Evolutionary conservation across 1,140 invertebrate genomes (phyloP).

Genomic region (Drosophila pandora): DNA sequence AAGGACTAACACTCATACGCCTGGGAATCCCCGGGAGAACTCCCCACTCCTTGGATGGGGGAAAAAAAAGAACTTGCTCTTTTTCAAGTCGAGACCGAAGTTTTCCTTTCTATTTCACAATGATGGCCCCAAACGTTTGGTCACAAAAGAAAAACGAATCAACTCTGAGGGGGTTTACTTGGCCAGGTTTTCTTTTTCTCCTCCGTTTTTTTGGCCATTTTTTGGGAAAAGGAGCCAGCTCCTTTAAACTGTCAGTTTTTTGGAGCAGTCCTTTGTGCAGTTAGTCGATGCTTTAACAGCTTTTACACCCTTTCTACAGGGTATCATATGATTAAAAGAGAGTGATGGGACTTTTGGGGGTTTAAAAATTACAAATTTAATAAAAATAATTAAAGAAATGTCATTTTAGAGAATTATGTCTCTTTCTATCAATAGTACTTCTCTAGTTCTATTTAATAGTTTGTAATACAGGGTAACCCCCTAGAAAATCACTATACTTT

Average conservation of each 20-base stretch:
- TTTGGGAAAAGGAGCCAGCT: conserved; percentile 25
- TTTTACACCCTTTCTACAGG: conserved; percentile 7
- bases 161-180: conserved; percentile 21
- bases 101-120: conserved; percentile 6
- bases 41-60: too few species aligned
- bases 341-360: background rate
- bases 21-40: conserved; percentile 2
- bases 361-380: background rate
- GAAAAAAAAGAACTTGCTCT: conserved; percentile 18
- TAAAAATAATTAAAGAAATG: background rate
- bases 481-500: background rate
- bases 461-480: background rate
- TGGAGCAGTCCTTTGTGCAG: conserved; percentile 42
- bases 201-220: too few species aligned
- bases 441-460: too few species aligned
- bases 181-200: conserved; percentile 19
- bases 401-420: too few species aligned
- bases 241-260: conserved; percentile 69
- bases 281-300: conserved; percentile 56
- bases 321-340: background rate
- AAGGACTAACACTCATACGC: conserved; percentile 11
- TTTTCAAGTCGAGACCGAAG: conserved; percentile 26
- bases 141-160: conserved; percentile 21
- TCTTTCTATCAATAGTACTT: too few species aligned
- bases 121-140: background rate